These are phyloP conservation scores for Buceros bicornis DNA, from an alignment of 2,797 vertebrate species.

Conservation along the genomic window DNA sequence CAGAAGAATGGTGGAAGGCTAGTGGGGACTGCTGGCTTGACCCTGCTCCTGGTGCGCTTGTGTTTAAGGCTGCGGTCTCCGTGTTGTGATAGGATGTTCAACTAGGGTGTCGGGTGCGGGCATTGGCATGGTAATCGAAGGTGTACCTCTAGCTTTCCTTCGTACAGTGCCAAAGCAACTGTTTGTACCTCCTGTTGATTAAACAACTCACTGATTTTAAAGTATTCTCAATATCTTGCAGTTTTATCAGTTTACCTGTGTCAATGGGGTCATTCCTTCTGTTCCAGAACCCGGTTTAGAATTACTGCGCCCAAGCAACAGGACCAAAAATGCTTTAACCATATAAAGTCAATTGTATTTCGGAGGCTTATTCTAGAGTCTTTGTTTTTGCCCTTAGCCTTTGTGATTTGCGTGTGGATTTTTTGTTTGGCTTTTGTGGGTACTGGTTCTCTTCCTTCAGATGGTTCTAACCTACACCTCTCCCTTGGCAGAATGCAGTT, in stretches of 20 bases:
- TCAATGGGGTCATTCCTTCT: neutral
- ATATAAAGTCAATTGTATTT: neutral
- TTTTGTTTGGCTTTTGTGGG: neutral
- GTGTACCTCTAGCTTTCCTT: neutral
- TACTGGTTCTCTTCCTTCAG: neutral
- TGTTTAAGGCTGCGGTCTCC: neutral
- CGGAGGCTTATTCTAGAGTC: neutral
- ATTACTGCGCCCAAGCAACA: neutral
- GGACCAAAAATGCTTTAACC: conserved; percentile 42
- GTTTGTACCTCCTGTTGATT: conserved; percentile 11
- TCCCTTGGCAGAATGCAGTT: neutral
- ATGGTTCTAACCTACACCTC: neutral
- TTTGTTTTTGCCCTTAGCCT: neutral
- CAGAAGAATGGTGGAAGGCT: conserved; percentile 90
- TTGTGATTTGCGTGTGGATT: neutral
- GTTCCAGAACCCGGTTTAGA: neutral
- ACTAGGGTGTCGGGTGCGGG: neutral
- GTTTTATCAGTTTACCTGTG: neutral
- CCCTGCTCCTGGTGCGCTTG: neutral
- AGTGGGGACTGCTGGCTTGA: conserved; percentile 35
- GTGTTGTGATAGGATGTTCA: neutral
- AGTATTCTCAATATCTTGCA: neutral
- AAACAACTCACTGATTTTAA: neutral
- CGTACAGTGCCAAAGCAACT: conserved; percentile 43
- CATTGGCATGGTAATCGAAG: neutral